Evolutionary conservation across 1,140 invertebrate genomes (phyloP), one percentile per base, ranked within the genome.

Genomic region (Eupristina koningsbergeri): DNA sequence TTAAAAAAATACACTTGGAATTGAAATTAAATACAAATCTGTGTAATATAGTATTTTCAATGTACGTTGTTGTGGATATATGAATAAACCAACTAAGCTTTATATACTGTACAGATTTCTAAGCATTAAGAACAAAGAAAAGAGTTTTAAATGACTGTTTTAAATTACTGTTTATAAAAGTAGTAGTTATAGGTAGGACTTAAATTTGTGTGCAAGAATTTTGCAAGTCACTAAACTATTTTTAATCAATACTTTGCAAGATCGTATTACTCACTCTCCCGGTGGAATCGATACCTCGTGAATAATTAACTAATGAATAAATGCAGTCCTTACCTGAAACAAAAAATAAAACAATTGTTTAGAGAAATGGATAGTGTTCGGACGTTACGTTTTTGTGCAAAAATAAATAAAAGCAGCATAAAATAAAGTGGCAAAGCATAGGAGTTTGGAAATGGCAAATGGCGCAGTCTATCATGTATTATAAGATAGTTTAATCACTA

Each of bases 281-380:
- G 58, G 45, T 84, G 83, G 73, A 84, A 80, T 84, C 83, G 47
- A 80, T 80, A 76, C 71, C 78, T 67, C 76, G 41, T 53, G 13
- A 22, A 39, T 31, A 45, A 45, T 17, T 19, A 31, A 50, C 58
- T 22, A 53, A 50, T 53, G 63, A 50, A 67, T 41, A 75, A 36
- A 50, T 64, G 67, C 15, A n/a, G 84, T 87, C 77, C 91, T 91
- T 91, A 91, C 91, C 89, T 91, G 89, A 58, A 91, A 91, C 90
- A 90, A 67, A 84, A 85, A 86, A 84, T 79, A 86, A 86, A 82
- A 22, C 45, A 50, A 26, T 47, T 74, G 36, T 63, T 63, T 41
- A 63, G 53, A 58, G 9, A 15, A 47, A n/a, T 47, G 69, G 29
- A n/a, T n/a, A n/a, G 26, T 6, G 34, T 11, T 13, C 11, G 11